These are phyloP conservation scores for Lasius fuliginosus DNA, from an alignment of 2,888 invertebrate species.

Conservation along the genomic window DNA sequence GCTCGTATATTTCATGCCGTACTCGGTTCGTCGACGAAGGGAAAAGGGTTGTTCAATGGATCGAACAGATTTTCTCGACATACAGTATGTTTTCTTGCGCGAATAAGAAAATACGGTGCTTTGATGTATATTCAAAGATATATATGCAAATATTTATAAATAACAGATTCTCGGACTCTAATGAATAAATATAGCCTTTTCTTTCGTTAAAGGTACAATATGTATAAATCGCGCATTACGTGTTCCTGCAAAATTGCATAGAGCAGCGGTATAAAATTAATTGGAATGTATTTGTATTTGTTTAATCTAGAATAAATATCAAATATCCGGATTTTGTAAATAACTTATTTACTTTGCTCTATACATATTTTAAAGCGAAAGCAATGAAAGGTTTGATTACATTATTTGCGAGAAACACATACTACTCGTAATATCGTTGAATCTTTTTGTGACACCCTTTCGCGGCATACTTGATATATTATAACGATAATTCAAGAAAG, in stretches of 20 bases:
- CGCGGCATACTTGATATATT: not conserved
- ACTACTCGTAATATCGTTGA: not conserved
- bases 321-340: not conserved
- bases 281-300: not conserved
- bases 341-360: not conserved
- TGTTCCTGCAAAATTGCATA: not conserved
- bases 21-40: not conserved
- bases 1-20: conserved; percentile 11
- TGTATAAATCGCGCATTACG: not conserved
- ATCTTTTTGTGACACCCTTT: not conserved
- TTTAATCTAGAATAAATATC: not conserved
- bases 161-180: conserved; percentile 4
- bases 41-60: not conserved
- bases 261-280: not conserved
- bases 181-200: conserved; percentile 3
- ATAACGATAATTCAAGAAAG: not conserved
- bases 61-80: conserved; percentile 26
- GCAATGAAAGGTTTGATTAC: not conserved
- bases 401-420: not conserved
- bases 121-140: not conserved
- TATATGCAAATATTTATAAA: not conserved
- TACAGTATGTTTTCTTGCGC: not conserved
- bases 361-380: not conserved
- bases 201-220: not conserved
- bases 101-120: not conserved